Evolutionary conservation across 2,797 vertebrate species (phyloP), one percentile per base, ranked within the genome.

Genomic region (Ispidina picta): DNA sequence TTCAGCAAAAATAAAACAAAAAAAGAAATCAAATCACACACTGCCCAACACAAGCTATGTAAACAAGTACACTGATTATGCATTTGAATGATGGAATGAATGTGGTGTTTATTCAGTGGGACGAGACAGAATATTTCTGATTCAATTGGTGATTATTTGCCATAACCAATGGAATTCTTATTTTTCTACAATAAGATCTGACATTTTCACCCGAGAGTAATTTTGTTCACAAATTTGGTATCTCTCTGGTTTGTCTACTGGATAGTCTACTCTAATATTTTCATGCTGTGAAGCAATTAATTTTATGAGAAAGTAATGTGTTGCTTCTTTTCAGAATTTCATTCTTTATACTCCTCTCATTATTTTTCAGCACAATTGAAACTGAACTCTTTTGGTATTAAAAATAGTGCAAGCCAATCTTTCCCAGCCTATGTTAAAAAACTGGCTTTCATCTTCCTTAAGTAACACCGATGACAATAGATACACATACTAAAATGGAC

Each of bases 41-140:
- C 75, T 85, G 10, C 75, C 19, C 48, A 63, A 56, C 4, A 16
- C 55, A 52, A 69, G 31, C 83, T 70, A 49, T 69, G 65, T 93
- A 95, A 96, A 95, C 88, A 93, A 90, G 83, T 62, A n/a, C 62
- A 70, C 62, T 72, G 83, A 91, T 92, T 91, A 80, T 75, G 87
- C 65, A 93, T 92, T 59, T 0, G 17, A 86, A 62, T 46, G 88
- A 85, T 60, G 69, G 81, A 92, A 88, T 70, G 69, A 92, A 80
- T 72, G 72, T 64, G 78, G 74, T 93, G 68, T 93, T 96, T 95
- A 75, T 91, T 80, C 78, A 85, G 90, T 77, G 70, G 23, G 55
- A 91, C 81, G 96, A 94, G 60, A 51, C 31, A 72, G 79, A 94
- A 90, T 94, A 91, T 88, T 93, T 96, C 75, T 92, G 91, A 93